A percentile compares a stretch with the other conserved stretches of the same genome.
Conservation (phyloP, 1,140 invertebrate genomes). For the Babylonia areolata region DNA sequence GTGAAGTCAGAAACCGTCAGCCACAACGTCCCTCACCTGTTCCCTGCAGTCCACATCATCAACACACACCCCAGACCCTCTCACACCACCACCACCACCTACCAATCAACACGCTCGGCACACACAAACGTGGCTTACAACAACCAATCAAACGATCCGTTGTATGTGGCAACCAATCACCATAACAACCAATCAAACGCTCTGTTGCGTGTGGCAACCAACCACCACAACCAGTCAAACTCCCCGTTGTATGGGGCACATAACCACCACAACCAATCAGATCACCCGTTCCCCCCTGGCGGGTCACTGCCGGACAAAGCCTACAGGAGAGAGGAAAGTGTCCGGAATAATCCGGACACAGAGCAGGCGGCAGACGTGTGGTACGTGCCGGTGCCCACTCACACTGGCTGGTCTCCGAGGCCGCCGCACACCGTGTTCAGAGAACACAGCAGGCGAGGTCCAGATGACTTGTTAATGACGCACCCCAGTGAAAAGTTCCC, state of each 20-base stretch:
- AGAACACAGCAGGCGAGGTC: neutral
- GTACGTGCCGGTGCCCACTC: constrained; percentile 11
- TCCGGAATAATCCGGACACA: neutral
- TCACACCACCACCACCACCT: neutral
- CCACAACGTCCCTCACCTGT: neutral
- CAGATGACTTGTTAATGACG: neutral
- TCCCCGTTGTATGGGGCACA: neutral
- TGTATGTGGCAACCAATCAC: no score
- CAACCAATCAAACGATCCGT: no score
- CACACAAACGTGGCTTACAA: no score
- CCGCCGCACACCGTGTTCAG: no score
- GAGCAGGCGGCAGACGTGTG: neutral
- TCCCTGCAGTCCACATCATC: neutral
- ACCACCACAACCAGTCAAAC: neutral
- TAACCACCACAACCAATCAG: no score
- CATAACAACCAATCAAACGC: no score
- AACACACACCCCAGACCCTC: neutral
- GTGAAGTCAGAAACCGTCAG: neutral
- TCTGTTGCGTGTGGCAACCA: neutral
- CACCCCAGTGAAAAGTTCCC: neutral
- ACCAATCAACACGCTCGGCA: neutral
- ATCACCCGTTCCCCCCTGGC: neutral
- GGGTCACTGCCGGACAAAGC: neutral
- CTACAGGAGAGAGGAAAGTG: neutral
- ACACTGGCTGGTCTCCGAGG: neutral